Evolutionary conservation across 2,888 invertebrate genomes (phyloP), one percentile per base, ranked within the genome.

Genomic region (Drosophila stalkeri): DNA sequence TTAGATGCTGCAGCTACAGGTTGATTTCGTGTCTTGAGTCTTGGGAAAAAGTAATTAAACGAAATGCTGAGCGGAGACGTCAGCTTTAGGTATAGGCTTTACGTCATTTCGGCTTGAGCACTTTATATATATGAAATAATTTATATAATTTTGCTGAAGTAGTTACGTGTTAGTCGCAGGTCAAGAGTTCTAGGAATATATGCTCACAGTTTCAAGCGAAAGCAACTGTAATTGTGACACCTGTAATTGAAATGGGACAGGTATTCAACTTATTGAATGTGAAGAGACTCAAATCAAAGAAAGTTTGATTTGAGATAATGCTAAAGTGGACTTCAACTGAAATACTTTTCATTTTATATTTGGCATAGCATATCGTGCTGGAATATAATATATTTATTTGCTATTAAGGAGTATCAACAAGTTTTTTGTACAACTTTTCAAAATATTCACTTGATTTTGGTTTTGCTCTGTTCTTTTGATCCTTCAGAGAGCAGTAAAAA

Each of bases 1-100:
- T 46, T 46, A 46, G 23, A 16, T 16, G 18, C 18, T 31, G 1
- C 14, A 18, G 14, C 20, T 12, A 14, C 23, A 16, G 7, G 54
- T 18, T 70, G 20, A 14, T 39, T 44, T 23, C 27, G 16, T 8
- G 27, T 56, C 23, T 46, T 55, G 54, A 57, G 62, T 69, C 67
- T 70, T 43, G 79, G 79, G 79, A 81, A 79, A 79, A 80, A 80
- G 61, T 77, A 72, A 79, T 79, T 77, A 80, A 63, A 31, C 37
- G 23, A 63, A 43, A 41, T 43, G 27, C n/a, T 46, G 4, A 16
- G 39, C 20, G n/a, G 12, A 16, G 41, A 39, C 77, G 70, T 75
- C 60, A 79, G 37, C 55, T 41, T 51, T 7, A 37, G 23, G 1
- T 27, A 20, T 56, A 44, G 47, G 3, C 57, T 77, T 49, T 31